These are phyloP conservation scores for Athetis lepigone DNA, from an alignment of 2,888 invertebrate species.

Conservation along the genomic window DNA sequence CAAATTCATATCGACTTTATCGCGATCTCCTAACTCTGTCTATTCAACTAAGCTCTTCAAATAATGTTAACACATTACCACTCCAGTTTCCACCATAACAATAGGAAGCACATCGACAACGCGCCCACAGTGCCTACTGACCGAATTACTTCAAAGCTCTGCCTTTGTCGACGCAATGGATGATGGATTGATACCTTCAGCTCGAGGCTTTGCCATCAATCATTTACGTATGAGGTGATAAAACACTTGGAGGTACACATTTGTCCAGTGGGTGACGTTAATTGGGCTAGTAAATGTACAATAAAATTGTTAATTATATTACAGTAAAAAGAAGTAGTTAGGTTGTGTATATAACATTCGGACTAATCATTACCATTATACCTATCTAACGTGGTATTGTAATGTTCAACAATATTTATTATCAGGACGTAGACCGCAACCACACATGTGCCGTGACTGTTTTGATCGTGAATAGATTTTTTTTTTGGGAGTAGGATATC, in stretches of 20 bases:
- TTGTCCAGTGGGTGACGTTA: slow-evolving; percentile 4
- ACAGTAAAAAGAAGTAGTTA: too few relatives aligned
- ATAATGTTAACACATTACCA: slow-evolving; percentile 37
- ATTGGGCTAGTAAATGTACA: background rate
- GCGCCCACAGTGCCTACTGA: slow-evolving; percentile 35
- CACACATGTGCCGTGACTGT: too few relatives aligned
- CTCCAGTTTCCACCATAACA: slow-evolving; percentile 2
- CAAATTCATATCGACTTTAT: slow-evolving; percentile 4
- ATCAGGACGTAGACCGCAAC: too few relatives aligned
- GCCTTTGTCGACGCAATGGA: slow-evolving; percentile 25
- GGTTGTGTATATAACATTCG: too few relatives aligned
- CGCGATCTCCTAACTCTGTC: slow-evolving; percentile 17
- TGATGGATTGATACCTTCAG: slow-evolving; percentile 30
- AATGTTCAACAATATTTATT: too few relatives aligned
- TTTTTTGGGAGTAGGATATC: too few relatives aligned
- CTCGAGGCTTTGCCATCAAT: slow-evolving; percentile 33
- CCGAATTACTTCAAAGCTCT: slow-evolving; percentile 24
- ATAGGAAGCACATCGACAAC: slow-evolving; percentile 20
- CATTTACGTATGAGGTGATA: slow-evolving; percentile 25
- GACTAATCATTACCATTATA: too few relatives aligned
- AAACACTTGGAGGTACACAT: background rate
- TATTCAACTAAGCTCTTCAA: slow-evolving; percentile 15
- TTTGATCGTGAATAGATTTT: too few relatives aligned
- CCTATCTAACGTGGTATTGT: too few relatives aligned
- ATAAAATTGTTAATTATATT: too few relatives aligned